Base-by-base conservation (phyloP, 2,113 vertebrate genomes). In the Motacilla alba region DNA sequence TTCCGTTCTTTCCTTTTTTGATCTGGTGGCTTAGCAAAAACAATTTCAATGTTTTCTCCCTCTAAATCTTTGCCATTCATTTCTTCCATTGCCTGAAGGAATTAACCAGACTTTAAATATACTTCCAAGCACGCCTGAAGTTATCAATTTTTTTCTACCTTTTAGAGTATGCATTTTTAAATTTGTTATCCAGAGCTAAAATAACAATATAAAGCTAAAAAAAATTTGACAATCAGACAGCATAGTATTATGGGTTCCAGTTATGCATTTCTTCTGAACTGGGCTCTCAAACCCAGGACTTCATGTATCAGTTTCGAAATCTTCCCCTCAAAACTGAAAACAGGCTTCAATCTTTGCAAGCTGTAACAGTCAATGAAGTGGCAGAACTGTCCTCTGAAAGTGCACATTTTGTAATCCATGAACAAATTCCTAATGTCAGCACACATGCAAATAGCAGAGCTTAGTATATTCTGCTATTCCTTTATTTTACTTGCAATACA, bases 1-100 rank as follows among this genome's bases (percentile, higher is more conserved):
- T 99, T 99, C 68, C 99, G 99, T 96, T 99, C 99, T 97, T 99
- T 99, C 95, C 99, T 98, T 94, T 99, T 99, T 98, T 99, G 99
- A 98, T 99, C 99, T 24, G 99, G 99, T 75, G 99, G 99, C 92
- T 99, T 99, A 94, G 99, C 99, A 94, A 99, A 99, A 94, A 99
- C 99, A 53, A 99, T 99, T 98, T 99, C 99, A 76, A 99, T 99
- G 78, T 98, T 98, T 96, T 99, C 99, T 87, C 99, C 99, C 96
- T 99, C 99, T 97, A 99, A 98, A 94, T 99, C 98, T 97, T 99
- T 99, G 59, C 99, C 99, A 93, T 99, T 99, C 99, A 99, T 99
- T 97, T 99, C 99, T 72, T 99, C 98, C 98, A 99, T 97, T 44
- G 99, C 99, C 99, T 99, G 97, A 94, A 97, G 96, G 90, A 96